Conservation (phyloP, 2,797 vertebrate genomes). For the Bucorvus abyssinicus region DNA sequence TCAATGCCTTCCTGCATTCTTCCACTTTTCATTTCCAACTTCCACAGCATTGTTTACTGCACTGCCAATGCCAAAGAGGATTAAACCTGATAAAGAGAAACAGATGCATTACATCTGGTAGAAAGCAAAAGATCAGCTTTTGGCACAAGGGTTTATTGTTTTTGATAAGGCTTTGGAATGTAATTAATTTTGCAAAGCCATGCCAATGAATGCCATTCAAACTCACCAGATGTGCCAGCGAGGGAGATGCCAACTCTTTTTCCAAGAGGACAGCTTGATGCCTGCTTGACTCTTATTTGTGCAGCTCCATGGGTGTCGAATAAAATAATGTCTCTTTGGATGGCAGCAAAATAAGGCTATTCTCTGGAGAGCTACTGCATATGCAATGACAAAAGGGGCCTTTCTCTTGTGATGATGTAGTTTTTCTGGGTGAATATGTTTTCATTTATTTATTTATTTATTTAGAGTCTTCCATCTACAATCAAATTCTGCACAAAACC, state of each 20-base stretch:
- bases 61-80: slow-evolving; percentile 40
- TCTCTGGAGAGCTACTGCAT: background rate
- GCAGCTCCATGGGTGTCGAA: slow-evolving; percentile 19
- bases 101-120: slow-evolving; percentile 65
- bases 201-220: slow-evolving; percentile 60
- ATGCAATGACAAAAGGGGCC: slow-evolving; percentile 4
- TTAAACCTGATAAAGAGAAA: slow-evolving; percentile 65
- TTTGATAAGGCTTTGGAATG: slow-evolving; percentile 58
- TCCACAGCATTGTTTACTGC: slow-evolving; percentile 29
- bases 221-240: slow-evolving; percentile 59
- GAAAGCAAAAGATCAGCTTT: slow-evolving; percentile 53
- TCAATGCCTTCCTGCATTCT: background rate
- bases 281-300: slow-evolving; percentile 61
- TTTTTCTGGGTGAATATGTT: background rate
- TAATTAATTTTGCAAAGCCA: slow-evolving; percentile 69
- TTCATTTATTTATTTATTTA: background rate
- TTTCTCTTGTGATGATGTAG: background rate
- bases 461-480: background rate
- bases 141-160: slow-evolving; percentile 66
- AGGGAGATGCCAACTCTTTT: slow-evolving; percentile 48
- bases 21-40: background rate
- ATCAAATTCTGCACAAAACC: background rate
- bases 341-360: slow-evolving; percentile 18
- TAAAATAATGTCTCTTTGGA: slow-evolving; percentile 53
- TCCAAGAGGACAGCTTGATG: slow-evolving; percentile 11